Conservation (phyloP, 2,113 vertebrate species). For the Ciconia boyciana region DNA sequence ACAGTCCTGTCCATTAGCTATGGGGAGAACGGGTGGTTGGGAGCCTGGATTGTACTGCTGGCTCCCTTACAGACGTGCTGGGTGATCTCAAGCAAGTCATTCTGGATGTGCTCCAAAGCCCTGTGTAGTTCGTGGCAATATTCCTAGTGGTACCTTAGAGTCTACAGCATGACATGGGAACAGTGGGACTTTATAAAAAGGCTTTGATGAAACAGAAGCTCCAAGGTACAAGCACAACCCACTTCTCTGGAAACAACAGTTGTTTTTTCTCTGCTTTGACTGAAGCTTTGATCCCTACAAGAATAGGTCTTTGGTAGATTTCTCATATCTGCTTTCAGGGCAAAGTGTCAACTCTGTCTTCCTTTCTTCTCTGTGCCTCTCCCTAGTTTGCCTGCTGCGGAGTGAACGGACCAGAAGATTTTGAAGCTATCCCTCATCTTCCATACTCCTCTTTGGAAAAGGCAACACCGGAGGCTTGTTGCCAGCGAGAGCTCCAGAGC, state of each 20-base stretch:
- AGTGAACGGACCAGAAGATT: constrained; percentile 88
- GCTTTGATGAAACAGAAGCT: background rate
- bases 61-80: background rate
- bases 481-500: constrained; percentile 76
- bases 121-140: background rate
- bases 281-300: background rate
- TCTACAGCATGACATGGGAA: background rate
- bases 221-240: background rate
- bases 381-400: constrained; percentile 92
- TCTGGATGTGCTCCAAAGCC: background rate
- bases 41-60: background rate
- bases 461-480: constrained; percentile 83
- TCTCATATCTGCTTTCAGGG: background rate
- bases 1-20: background rate
- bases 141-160: background rate
- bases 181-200: background rate
- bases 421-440: constrained; percentile 75
- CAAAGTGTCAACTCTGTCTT: background rate
- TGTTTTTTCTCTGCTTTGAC: background rate
- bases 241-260: background rate
- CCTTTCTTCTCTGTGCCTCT: background rate
- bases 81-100: background rate
- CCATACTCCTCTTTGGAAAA: constrained; percentile 59
- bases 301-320: background rate
- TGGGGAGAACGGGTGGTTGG: background rate